Conservation (phyloP, 2,797 vertebrate species). For the Centroberyx gerrardi region DNA sequence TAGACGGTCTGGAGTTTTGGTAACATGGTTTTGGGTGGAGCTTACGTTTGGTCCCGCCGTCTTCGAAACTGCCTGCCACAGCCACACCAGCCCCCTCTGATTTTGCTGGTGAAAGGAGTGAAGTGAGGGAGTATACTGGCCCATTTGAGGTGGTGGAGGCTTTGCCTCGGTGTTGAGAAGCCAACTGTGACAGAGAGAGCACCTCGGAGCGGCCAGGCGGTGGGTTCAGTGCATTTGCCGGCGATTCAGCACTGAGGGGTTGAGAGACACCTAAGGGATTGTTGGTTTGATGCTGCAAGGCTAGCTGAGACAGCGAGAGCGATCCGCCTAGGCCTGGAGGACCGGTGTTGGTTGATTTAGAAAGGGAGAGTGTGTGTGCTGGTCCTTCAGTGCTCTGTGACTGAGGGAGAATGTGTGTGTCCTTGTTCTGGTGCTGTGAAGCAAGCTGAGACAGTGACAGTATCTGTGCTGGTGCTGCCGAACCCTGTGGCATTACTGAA, state of each 20-base stretch:
- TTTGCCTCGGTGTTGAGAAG: constrained; percentile 80
- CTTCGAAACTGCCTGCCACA: constrained; percentile 26
- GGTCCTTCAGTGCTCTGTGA: constrained; percentile 20
- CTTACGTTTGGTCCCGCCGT: constrained; percentile 31
- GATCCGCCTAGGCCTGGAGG: constrained; percentile 53
- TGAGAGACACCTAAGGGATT: constrained; percentile 26
- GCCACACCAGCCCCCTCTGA: constrained; percentile 55
- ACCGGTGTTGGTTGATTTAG: constrained; percentile 28
- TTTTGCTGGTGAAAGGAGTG: constrained; percentile 71
- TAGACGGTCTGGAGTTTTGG: constrained; percentile 58
- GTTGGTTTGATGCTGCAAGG: constrained; percentile 71
- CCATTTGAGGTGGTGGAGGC: constrained; percentile 74
- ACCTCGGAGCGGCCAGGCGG: constrained; percentile 79
- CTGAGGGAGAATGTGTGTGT: constrained; percentile 15
- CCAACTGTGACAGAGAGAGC: constrained; percentile 86
- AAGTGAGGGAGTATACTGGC: constrained; percentile 66
- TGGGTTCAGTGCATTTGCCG: constrained; percentile 42
- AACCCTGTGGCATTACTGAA: constrained; percentile 26
- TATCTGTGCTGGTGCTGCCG: constrained; percentile 22
- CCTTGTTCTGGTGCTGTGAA: constrained; percentile 68
- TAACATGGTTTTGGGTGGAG: constrained; percentile 65
- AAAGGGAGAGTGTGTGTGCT: background rate
- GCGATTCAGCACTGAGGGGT: constrained; percentile 36
- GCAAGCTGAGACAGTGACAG: constrained; percentile 70
- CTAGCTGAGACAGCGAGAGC: constrained; percentile 84